Evolutionary conservation across 2,888 invertebrate genomes (phyloP), one percentile per base, ranked within the genome.

Genomic region (Sarcophaga caerulescens): DNA sequence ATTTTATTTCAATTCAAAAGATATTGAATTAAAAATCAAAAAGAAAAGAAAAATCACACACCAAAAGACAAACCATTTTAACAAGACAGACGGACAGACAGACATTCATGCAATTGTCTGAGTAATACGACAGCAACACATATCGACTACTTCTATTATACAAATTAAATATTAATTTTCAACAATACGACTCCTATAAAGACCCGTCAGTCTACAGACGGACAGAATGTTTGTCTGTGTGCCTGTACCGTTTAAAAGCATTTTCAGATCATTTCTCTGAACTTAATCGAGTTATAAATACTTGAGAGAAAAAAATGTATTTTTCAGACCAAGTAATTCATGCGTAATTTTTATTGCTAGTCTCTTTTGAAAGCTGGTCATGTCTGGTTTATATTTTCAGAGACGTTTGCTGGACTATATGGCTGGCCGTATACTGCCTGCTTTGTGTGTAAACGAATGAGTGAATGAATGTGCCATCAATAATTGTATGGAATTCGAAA

Each of bases 201-300:
- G 52, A 52, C 52, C 12, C 14, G 52, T 52, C 52, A 35, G 10
- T 35, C 4, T 14, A 71, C 77, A 71, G 77, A 76, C 71, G 52
- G 5, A 23, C n/a, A 45, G 45, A 19, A 14, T 65, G 12, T 60
- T 10, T 69, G 12, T 59, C 44, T 71, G 6, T 35, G 62, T 14
- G 52, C 52, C 52, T 14, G 10, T 52, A 14, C 14, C 12, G 4
- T 52, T 17, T 17, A 52, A 12, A 52, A 14, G 12, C 44, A 12
- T 65, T 73, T 35, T n/a, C 60, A 73, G 52, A 17, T 4, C 52
- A 52, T 52, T 52, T 52, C 52, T 52, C 35, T 68, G 21, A 45
- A 70, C 59, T 85, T 80, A 85, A 82, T 85, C 76, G 82, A 80
- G 79, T 85, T 80, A 85, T 85, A 85, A 83, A 85, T 85, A 83